Conservation (phyloP, 2,888 invertebrate species). For the Scelioninae gen. 2 region DNA sequence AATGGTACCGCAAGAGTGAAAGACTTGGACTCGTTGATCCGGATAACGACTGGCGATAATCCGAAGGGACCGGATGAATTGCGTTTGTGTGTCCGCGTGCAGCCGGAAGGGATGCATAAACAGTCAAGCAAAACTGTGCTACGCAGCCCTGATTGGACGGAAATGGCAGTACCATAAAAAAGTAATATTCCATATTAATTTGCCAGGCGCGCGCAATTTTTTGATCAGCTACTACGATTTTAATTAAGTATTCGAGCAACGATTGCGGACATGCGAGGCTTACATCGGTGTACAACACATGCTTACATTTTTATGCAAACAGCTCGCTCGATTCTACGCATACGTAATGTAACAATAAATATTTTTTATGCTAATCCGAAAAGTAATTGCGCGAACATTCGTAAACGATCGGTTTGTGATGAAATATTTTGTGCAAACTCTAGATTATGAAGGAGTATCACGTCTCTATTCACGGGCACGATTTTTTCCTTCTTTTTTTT, state of each 20-base stretch:
- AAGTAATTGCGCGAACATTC: conserved; percentile 36
- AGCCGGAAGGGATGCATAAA: conserved; percentile 23
- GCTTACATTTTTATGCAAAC: conserved; percentile 41
- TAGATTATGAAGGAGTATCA: too few species aligned
- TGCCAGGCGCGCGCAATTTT: conserved; percentile 35
- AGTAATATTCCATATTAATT: conserved; percentile 48
- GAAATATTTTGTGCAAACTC: too few species aligned
- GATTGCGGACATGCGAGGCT: conserved; percentile 23
- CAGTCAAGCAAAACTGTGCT: conserved; percentile 24
- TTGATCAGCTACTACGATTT: conserved; percentile 25
- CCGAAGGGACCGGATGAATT: conserved; percentile 31
- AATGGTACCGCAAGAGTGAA: conserved; percentile 11
- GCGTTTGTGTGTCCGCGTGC: conserved; percentile 15
- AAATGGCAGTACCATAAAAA: conserved; percentile 36
- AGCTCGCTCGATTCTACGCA: conserved; percentile 25
- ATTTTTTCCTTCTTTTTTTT: too few species aligned
- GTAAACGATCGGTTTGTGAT: conserved; percentile 26
- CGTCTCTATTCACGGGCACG: too few species aligned
- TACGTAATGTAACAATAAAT: conserved; percentile 35
- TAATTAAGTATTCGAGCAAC: conserved; percentile 47
- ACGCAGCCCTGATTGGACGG: conserved; percentile 25
- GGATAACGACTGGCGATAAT: conserved; percentile 32
- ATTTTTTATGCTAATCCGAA: conserved; percentile 31
- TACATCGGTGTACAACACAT: conserved; percentile 39
- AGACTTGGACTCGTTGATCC: conserved; percentile 27